Percentiles rank a stretch among this genome's conserved stretches.
These are phyloP conservation scores for Lampropteryx suffumata DNA, from an alignment of 2,888 invertebrate species.

Conservation along the genomic window DNA sequence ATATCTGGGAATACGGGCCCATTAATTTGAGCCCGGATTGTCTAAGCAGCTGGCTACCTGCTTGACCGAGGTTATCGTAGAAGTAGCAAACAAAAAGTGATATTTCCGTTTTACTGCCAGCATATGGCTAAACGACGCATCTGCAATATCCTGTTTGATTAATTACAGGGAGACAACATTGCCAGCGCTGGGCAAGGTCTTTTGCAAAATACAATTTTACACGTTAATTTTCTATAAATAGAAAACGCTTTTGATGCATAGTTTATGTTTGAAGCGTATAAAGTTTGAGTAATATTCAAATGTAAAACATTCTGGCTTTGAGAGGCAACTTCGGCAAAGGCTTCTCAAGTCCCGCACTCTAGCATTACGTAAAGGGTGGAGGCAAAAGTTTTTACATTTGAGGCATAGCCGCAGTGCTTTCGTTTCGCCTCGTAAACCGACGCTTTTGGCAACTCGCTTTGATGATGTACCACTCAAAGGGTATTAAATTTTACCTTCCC, in stretches of 20 bases:
- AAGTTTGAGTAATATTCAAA: constrained; percentile 64
- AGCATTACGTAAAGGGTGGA: constrained; percentile 71
- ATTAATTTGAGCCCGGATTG: constrained; percentile 49
- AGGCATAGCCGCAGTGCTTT: constrained; percentile 63
- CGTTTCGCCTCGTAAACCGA: constrained; percentile 67
- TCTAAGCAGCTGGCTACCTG: constrained; percentile 67
- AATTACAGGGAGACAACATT: constrained; percentile 47
- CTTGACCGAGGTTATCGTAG: constrained; percentile 63
- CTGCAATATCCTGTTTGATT: constrained; percentile 65
- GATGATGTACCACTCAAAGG: constrained; percentile 64
- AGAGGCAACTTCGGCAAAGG: constrained; percentile 72
- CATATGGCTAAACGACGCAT: constrained; percentile 64
- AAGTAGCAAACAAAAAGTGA: constrained; percentile 60
- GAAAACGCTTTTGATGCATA: constrained; percentile 17
- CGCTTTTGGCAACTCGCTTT: constrained; percentile 79
- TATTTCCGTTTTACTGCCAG: constrained; percentile 59
- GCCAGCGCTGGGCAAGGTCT: neutral
- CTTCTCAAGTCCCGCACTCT: constrained; percentile 66
- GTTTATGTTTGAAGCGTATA: constrained; percentile 21
- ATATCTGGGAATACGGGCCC: constrained; percentile 52
- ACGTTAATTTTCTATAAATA: constrained; percentile 10
- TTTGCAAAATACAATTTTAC: constrained; percentile 23
- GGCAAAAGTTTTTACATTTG: constrained; percentile 79
- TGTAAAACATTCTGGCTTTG: constrained; percentile 77
- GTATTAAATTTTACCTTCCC: constrained; percentile 71